Evolutionary conservation across 2,797 vertebrate genomes (phyloP).

Genomic region (Spinibarbus caldwelli): DNA sequence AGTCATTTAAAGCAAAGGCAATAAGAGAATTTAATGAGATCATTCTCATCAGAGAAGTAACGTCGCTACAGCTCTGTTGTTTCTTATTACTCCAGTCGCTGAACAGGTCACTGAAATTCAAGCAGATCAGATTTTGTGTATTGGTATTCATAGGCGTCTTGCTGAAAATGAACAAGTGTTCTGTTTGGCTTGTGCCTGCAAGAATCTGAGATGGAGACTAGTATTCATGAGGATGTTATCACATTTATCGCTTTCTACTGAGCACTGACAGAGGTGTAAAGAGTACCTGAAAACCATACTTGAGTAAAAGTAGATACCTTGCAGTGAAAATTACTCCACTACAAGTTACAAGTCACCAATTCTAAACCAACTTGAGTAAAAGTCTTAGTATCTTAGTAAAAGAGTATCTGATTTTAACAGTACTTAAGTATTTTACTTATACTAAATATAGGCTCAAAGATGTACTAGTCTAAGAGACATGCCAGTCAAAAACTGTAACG

Average conservation of each 20-base stretch:
- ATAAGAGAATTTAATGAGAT: background rate
- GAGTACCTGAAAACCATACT: no score
- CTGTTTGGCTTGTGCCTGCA: slow-evolving; percentile 1
- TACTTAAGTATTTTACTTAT: no score
- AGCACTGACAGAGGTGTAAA: no score
- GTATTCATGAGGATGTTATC: slow-evolving; percentile 11
- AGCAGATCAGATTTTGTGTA: slow-evolving; percentile 7
- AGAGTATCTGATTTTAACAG: no score
- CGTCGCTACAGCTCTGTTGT: background rate
- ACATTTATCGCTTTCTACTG: background rate
- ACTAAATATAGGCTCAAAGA: no score
- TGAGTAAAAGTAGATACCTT: no score
- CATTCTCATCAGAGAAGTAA: background rate
- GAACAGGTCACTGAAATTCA: background rate
- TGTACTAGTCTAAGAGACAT: no score
- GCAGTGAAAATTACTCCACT: no score
- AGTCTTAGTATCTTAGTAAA: no score
- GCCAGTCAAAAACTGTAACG: no score
- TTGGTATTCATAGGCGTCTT: slow-evolving; percentile 6
- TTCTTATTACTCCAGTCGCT: background rate
- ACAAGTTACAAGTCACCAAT: no score
- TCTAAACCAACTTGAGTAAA: no score
- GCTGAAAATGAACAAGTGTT: slow-evolving; percentile 39
- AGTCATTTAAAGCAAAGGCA: background rate
- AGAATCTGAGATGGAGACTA: slow-evolving; percentile 11